Conservation (phyloP, 2,888 invertebrate genomes). For the Syrphus vitripennis region DNA sequence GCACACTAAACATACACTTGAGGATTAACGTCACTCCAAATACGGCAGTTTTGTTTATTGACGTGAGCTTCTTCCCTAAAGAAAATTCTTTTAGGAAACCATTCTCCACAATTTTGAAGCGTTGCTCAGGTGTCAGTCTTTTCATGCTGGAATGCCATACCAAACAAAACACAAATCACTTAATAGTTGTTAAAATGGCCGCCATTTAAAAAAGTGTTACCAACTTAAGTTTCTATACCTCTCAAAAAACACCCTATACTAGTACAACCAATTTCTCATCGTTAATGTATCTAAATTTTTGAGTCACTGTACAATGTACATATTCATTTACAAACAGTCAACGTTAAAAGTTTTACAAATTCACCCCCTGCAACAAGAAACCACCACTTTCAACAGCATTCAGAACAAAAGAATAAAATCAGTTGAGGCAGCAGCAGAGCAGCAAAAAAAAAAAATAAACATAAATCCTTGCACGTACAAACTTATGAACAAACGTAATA, state of each 20-base stretch:
- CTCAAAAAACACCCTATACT: too few species aligned
- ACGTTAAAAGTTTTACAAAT: constrained; percentile 56
- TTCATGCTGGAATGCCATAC: too few species aligned
- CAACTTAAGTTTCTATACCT: too few species aligned
- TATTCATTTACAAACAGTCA: constrained; percentile 37
- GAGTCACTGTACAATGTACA: constrained; percentile 60
- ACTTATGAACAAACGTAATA: constrained; percentile 61
- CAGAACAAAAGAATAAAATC: constrained; percentile 40
- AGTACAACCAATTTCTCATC: too few species aligned
- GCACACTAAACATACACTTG: too few species aligned
- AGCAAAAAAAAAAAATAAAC: constrained; percentile 29
- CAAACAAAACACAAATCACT: too few species aligned
- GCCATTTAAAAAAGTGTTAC: too few species aligned
- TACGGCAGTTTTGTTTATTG: constrained; percentile 40
- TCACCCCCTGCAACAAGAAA: constrained; percentile 38
- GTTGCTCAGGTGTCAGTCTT: too few species aligned
- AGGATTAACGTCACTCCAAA: constrained; percentile 48
- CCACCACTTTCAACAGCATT: constrained; percentile 36
- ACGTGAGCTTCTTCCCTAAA: too few species aligned
- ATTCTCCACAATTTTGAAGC: too few species aligned
- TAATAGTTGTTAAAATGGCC: too few species aligned
- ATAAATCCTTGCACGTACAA: constrained; percentile 67
- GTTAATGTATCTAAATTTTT: background rate
- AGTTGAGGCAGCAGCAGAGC: constrained; percentile 11
- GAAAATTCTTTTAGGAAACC: too few species aligned